Evolutionary conservation across 2,888 invertebrate species (phyloP).

Genomic region (Protophormia terraenovae): DNA sequence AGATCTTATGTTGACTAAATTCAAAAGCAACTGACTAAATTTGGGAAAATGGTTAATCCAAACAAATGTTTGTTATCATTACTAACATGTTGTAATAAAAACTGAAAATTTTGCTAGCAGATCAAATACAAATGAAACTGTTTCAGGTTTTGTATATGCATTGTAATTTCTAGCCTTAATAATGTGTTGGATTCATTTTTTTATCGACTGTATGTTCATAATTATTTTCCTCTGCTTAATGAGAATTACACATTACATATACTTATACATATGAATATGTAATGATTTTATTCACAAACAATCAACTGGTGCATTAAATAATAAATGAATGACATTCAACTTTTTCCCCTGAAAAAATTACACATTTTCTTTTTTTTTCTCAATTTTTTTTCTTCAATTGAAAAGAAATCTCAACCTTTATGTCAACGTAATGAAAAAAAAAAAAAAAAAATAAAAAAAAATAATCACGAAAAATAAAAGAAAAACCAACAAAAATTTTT

Average conservation of each 20-base stretch:
- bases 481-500: not conserved
- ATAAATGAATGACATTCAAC: constrained; percentile 41
- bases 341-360: not conserved
- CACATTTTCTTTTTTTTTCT: no score
- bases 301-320: constrained; percentile 21
- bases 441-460: not conserved
- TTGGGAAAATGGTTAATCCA: no score
- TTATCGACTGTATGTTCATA: not conserved
- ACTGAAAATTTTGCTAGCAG: no score
- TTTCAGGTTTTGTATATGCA: no score
- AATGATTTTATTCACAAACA: not conserved
- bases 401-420: constrained; percentile 9
- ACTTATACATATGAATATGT: not conserved
- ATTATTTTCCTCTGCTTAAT: constrained; percentile 11
- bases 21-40: no score
- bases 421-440: not conserved
- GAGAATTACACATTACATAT: not conserved
- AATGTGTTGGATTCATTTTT: not conserved
- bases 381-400: not conserved
- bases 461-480: not conserved
- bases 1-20: no score
- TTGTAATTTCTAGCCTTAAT: no score
- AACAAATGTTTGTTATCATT: no score
- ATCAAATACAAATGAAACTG: no score
- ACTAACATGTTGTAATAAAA: no score